A percentile compares a stretch with the other conserved stretches of the same genome.
Evolutionary conservation across 1,140 invertebrate genomes (phyloP).

Genomic region (Nautilus pompilius): DNA sequence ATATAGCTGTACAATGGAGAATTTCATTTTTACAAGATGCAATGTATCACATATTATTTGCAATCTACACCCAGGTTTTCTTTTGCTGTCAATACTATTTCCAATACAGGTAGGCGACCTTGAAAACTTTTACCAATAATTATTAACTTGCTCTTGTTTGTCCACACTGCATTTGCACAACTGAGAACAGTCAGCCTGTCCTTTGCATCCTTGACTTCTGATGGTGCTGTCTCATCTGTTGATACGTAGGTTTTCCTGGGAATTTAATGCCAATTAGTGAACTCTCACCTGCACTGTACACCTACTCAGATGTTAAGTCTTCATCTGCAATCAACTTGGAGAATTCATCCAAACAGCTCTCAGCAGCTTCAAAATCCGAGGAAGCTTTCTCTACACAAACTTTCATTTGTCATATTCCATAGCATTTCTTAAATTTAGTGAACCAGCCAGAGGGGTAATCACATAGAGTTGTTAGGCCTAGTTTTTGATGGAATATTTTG

Average conservation of each 20-base stretch:
- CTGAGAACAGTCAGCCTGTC: background rate
- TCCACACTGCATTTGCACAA: background rate
- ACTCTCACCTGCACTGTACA: background rate
- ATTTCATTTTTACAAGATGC: too few relatives aligned
- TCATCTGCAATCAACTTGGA: background rate
- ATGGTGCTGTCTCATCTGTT: background rate
- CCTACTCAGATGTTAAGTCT: background rate
- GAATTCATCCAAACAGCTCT: background rate
- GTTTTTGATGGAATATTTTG: background rate
- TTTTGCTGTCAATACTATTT: too few relatives aligned
- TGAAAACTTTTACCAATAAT: background rate
- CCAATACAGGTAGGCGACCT: too few relatives aligned
- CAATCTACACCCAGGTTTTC: too few relatives aligned
- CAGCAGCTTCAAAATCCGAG: background rate
- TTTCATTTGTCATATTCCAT: background rate
- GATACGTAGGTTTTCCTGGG: background rate
- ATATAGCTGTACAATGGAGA: too few relatives aligned
- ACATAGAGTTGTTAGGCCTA: background rate
- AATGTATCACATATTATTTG: too few relatives aligned
- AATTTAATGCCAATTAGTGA: background rate
- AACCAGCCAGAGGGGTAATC: background rate
- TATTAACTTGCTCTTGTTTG: background rate
- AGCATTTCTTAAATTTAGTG: background rate
- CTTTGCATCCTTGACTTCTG: background rate
- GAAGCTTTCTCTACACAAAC: background rate